A percentile compares a stretch with the other conserved stretches of the same genome.
Conservation (phyloP, 2,888 invertebrate species). For the Leucoptera coffeella region DNA sequence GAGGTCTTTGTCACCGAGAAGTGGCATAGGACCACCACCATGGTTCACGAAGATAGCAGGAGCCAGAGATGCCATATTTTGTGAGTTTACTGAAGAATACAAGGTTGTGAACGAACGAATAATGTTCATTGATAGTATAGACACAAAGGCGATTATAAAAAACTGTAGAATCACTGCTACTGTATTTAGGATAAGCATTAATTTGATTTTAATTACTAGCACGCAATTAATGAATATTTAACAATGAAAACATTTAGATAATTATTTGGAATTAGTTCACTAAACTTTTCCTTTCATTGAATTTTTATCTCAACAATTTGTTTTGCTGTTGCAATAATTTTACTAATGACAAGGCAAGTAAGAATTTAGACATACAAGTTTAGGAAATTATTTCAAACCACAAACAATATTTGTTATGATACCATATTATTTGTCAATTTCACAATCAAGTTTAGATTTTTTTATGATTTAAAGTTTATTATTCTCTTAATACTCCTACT, state of each 20-base stretch:
- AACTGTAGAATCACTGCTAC: constrained; percentile 30
- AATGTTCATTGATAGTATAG: constrained; percentile 38
- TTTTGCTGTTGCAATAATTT: background rate
- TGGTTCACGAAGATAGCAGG: constrained; percentile 42
- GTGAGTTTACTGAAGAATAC: constrained; percentile 16
- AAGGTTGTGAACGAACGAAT: constrained; percentile 17
- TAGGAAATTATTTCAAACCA: background rate
- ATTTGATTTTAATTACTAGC: constrained; percentile 8
- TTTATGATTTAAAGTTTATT: too few species aligned
- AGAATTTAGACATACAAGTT: background rate
- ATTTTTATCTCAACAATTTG: background rate
- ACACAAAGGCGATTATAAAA: constrained; percentile 32
- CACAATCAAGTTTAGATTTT: too few species aligned
- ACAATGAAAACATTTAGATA: background rate
- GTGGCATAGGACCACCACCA: constrained; percentile 37
- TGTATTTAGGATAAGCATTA: constrained; percentile 41
- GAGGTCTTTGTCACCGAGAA: constrained; percentile 33
- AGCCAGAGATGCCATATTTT: constrained; percentile 30
- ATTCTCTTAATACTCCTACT: too few species aligned
- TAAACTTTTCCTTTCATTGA: background rate
- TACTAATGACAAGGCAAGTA: background rate
- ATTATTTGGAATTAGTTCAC: background rate
- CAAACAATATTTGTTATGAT: too few species aligned
- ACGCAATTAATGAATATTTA: background rate
- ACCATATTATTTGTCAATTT: too few species aligned